phyloP scores from a whole-genome alignment of 92 coral and sea anemone species.

The Heteractis magnifica region DNA sequence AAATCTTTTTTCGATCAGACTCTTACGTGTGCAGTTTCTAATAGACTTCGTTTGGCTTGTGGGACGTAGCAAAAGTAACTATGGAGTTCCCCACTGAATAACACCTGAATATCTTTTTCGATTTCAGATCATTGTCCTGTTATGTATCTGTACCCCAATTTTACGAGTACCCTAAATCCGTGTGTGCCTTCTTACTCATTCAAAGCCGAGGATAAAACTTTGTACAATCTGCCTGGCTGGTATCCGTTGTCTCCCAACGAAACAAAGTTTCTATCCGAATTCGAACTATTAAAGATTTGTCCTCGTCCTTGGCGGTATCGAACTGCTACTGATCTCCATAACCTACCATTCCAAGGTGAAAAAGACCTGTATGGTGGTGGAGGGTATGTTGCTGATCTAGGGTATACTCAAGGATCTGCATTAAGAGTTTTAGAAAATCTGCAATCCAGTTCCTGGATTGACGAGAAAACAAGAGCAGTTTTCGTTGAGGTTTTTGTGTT shows the following conservation, averaged over 20 bases:
- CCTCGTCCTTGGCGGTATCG: constrained; percentile 87
- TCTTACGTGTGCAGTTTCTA: too few species aligned
- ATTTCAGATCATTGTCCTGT: constrained; percentile 63
- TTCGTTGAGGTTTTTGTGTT: constrained; percentile 80
- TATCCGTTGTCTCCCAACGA: constrained; percentile 50
- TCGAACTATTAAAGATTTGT: constrained; percentile 68
- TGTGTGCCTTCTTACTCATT: constrained; percentile 72
- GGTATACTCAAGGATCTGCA: constrained; percentile 79
- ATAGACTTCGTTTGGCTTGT: too few species aligned
- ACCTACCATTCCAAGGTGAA: constrained; percentile 52
- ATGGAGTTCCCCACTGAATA: not conserved
- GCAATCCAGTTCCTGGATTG: constrained; percentile 80
- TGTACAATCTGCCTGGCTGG: constrained; percentile 74
- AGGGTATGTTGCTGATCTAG: constrained; percentile 92
- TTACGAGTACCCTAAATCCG: constrained; percentile 38
- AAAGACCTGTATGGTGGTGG: constrained; percentile 69
- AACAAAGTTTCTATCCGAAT: constrained; percentile 55
- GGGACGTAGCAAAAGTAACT: too few species aligned
- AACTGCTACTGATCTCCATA: constrained; percentile 52
- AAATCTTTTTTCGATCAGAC: too few species aligned
- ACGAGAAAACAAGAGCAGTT: constrained; percentile 85
- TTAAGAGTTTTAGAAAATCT: constrained; percentile 65
- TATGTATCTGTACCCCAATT: constrained; percentile 48
- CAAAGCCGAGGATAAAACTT: constrained; percentile 53
- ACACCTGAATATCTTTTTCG: not conserved